A percentile compares a stretch with the other conserved stretches of the same genome.
Conservation (phyloP, 1,140 invertebrate genomes). For the Aphaenogaster rudis region DNA sequence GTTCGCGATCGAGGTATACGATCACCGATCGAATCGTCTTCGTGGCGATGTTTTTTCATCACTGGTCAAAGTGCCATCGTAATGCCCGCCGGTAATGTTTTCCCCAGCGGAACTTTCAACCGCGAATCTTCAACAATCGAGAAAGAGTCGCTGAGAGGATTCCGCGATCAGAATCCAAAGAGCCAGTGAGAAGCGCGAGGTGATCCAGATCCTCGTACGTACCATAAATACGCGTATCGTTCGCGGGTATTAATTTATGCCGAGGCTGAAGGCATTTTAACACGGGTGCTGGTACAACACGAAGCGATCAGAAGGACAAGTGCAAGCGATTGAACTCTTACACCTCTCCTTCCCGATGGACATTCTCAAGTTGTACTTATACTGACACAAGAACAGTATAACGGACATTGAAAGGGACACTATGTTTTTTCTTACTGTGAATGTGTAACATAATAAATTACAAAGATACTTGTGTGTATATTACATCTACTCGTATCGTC, state of each 20-base stretch:
- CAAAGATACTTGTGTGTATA: slow-evolving; percentile 69
- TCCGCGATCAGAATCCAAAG: slow-evolving; percentile 25
- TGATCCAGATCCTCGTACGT: neutral
- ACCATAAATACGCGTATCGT: slow-evolving; percentile 48
- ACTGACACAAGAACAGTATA: slow-evolving; percentile 38
- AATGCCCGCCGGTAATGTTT: slow-evolving; percentile 26
- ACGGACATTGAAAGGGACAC: slow-evolving; percentile 45
- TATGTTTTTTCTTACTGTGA: slow-evolving; percentile 77
- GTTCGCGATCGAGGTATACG: slow-evolving; percentile 38
- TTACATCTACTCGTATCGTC: neutral
- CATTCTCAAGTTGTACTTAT: slow-evolving; percentile 64
- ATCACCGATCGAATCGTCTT: slow-evolving; percentile 36
- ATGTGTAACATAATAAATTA: slow-evolving; percentile 79
- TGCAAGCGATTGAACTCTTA: slow-evolving; percentile 41
- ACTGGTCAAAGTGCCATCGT: slow-evolving; percentile 65
- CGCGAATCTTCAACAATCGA: neutral
- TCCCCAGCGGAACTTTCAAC: neutral
- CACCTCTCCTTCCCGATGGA: slow-evolving; percentile 25
- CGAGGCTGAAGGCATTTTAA: slow-evolving; percentile 31
- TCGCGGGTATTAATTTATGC: slow-evolving; percentile 56
- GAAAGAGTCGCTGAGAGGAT: neutral
- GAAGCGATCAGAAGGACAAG: slow-evolving; percentile 2
- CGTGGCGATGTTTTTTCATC: slow-evolving; percentile 16
- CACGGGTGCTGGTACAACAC: slow-evolving; percentile 39
- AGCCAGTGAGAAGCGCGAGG: neutral